Evolutionary conservation across 2,113 vertebrate species (phyloP).

Genomic region (Peromyscus maniculatus): DNA sequence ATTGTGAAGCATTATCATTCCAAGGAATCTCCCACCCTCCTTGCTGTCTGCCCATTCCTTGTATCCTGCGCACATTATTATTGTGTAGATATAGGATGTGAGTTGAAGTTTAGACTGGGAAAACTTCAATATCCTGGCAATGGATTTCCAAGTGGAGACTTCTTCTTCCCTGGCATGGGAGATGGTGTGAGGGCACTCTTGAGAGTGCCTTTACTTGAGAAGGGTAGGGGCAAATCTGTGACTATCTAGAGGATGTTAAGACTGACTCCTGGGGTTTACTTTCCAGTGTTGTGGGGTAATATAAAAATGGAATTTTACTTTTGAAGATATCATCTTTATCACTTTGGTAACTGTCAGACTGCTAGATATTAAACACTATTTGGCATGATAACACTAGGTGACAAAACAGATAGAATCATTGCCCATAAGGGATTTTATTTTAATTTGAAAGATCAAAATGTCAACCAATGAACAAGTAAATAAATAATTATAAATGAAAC

Average conservation of each 20-base stretch:
- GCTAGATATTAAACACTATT: not conserved
- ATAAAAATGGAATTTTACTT: conserved; percentile 34
- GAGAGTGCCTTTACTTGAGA: not conserved
- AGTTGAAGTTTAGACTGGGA: not conserved
- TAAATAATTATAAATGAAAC: not conserved
- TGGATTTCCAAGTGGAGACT: not conserved
- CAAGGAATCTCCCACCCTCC: not conserved
- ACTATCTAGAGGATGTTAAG: not conserved
- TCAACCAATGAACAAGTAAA: not conserved
- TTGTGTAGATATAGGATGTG: not conserved
- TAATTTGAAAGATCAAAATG: not conserved
- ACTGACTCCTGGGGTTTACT: conserved; percentile 22
- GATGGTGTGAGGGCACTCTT: not conserved
- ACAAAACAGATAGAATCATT: not conserved
- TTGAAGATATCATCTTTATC: not conserved
- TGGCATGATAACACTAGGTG: not conserved
- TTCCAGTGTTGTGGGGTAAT: not conserved
- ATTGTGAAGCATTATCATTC: not conserved
- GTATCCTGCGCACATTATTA: not conserved
- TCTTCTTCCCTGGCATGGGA: not conserved
- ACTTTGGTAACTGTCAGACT: not conserved
- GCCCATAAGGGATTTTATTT: not conserved
- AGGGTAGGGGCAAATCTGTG: not conserved
- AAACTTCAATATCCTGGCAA: not conserved
- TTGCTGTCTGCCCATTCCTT: not conserved